These are phyloP conservation scores for Vanessa tameamea DNA, from an alignment of 1,140 invertebrate genomes.

Conservation along the genomic window DNA sequence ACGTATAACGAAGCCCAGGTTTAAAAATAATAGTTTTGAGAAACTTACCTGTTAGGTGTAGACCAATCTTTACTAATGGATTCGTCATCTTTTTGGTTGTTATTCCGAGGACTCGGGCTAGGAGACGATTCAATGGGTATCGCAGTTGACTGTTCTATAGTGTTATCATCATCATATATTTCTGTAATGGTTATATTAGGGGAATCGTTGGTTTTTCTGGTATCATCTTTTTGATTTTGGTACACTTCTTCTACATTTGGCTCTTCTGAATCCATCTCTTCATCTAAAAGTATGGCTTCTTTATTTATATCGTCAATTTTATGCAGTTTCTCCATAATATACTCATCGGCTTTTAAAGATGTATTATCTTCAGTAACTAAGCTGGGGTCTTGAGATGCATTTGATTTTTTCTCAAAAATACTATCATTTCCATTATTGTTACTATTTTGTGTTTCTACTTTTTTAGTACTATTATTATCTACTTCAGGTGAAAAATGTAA, in stretches of 20 bases:
- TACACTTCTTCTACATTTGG: slow-evolving; percentile 69
- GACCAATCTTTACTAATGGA: slow-evolving; percentile 66
- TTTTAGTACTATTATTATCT: slow-evolving; percentile 36
- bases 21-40: slow-evolving; percentile 26
- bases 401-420: slow-evolving; percentile 68
- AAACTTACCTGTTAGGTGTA: slow-evolving; percentile 73
- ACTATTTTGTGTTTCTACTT: slow-evolving; percentile 45
- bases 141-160: slow-evolving; percentile 53
- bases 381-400: slow-evolving; percentile 68
- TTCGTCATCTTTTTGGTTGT: slow-evolving; percentile 50
- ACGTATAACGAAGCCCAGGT: slow-evolving; percentile 45
- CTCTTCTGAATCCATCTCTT: slow-evolving; percentile 70
- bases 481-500: slow-evolving; percentile 49
- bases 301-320: slow-evolving; percentile 59
- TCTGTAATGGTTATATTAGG: slow-evolving; percentile 79
- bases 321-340: slow-evolving; percentile 72
- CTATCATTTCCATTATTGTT: slow-evolving; percentile 62
- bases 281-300: slow-evolving; percentile 61
- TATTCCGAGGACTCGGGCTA: slow-evolving; percentile 60
- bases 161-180: slow-evolving; percentile 70
- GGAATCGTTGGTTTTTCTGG: slow-evolving; percentile 61
- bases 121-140: slow-evolving; percentile 68
- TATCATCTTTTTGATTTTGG: slow-evolving; percentile 66
- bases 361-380: slow-evolving; percentile 72
- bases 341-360: slow-evolving; percentile 71